phyloP scores from a whole-genome alignment of 2,113 vertebrate species.

The Anseranas semipalmata region DNA sequence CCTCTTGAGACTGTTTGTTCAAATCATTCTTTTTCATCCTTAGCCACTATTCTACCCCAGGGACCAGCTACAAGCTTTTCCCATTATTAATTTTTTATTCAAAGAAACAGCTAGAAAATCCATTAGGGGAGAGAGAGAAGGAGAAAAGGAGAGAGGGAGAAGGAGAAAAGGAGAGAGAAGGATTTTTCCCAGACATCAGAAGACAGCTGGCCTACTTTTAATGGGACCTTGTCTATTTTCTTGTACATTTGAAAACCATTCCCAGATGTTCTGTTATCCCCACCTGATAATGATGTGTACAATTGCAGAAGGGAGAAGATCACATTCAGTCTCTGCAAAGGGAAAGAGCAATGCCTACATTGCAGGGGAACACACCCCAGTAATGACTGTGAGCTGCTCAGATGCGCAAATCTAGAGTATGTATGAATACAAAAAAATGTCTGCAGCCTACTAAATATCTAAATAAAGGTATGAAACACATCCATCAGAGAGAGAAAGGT shows the following conservation, averaged over 20 bases:
- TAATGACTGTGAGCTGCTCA: neutral
- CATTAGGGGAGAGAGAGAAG: neutral
- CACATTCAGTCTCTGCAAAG: neutral
- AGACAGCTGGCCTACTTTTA: neutral
- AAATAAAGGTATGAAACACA: neutral
- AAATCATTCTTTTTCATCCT: slow-evolving; percentile 43
- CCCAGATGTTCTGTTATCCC: neutral
- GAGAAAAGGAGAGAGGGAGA: neutral
- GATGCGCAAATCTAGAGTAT: neutral
- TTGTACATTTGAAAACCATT: neutral
- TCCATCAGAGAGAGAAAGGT: neutral
- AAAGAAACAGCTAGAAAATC: slow-evolving; percentile 41
- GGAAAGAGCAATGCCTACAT: neutral
- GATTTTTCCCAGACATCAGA: neutral
- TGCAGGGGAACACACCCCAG: neutral
- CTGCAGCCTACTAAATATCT: neutral
- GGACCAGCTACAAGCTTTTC: slow-evolving; percentile 20
- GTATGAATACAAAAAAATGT: neutral
- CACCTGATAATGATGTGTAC: neutral
- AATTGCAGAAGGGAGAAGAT: neutral
- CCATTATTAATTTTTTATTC: slow-evolving; percentile 51
- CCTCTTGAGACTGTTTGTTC: slow-evolving; percentile 63
- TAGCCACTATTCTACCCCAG: slow-evolving; percentile 35
- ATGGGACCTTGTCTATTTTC: neutral
- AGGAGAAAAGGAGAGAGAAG: neutral